phyloP scores from a whole-genome alignment of 1,140 invertebrate genomes.

The Bursaphelenchus mucronatus region DNA sequence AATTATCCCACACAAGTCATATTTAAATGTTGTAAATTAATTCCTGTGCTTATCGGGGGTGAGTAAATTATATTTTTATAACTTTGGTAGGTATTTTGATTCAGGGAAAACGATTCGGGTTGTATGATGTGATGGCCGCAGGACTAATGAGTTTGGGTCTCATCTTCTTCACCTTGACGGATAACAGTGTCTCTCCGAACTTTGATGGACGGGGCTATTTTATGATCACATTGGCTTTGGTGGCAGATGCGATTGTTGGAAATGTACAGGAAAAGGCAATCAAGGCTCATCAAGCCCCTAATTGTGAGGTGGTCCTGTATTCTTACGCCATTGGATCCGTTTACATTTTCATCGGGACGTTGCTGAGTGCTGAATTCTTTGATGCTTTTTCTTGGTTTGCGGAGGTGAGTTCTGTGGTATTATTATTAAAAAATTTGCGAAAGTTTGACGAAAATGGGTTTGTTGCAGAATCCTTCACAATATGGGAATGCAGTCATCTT shows the following conservation, averaged over 20 bases:
- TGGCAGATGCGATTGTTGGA: slow-evolving; percentile 87
- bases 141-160: slow-evolving; percentile 82
- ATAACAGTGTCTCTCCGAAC: slow-evolving; percentile 79
- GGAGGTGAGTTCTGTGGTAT: slow-evolving; percentile 66
- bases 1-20: slow-evolving; percentile 90
- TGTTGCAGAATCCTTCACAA: slow-evolving; percentile 68
- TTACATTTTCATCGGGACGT: slow-evolving; percentile 75
- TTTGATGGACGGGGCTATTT: slow-evolving; percentile 76
- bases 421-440: not conserved
- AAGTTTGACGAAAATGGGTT: slow-evolving; percentile 16
- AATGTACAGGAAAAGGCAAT: slow-evolving; percentile 93
- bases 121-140: slow-evolving; percentile 37
- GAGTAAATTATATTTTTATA: slow-evolving; percentile 62
- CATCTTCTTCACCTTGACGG: slow-evolving; percentile 84
- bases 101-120: slow-evolving; percentile 41
- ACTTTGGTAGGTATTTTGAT: slow-evolving; percentile 34
- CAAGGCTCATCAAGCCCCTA: slow-evolving; percentile 74
- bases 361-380: slow-evolving; percentile 71
- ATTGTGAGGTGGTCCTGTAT: slow-evolving; percentile 83
- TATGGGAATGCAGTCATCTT: slow-evolving; percentile 82
- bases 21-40: slow-evolving; percentile 91
- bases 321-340: slow-evolving; percentile 82
- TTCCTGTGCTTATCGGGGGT: slow-evolving; percentile 85
- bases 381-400: slow-evolving; percentile 74
- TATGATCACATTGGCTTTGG: slow-evolving; percentile 78